phyloP scores from a whole-genome alignment of 2,888 invertebrate genomes.

The Chalcis sispes region DNA sequence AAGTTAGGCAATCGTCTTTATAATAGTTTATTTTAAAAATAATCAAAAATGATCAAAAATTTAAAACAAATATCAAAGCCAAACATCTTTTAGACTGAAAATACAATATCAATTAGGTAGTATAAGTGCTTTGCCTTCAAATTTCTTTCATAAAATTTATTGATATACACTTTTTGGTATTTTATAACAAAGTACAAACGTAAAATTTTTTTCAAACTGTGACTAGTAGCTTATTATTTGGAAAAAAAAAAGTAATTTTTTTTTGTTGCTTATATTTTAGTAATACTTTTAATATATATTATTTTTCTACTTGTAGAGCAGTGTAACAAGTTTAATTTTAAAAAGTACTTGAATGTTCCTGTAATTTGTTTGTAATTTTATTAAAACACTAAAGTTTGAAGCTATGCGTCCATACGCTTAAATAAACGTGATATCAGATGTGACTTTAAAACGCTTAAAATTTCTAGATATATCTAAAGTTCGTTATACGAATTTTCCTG shows the following conservation, averaged over 20 bases:
- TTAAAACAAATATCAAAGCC: slow-evolving; percentile 31
- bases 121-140: slow-evolving; percentile 20
- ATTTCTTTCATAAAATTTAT: background rate
- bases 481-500: slow-evolving; percentile 22
- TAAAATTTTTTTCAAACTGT: slow-evolving; percentile 13
- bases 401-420: slow-evolving; percentile 50
- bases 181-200: slow-evolving; percentile 40
- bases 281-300: too few species aligned
- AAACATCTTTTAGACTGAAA: slow-evolving; percentile 36
- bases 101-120: slow-evolving; percentile 25
- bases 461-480: slow-evolving; percentile 35
- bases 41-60: slow-evolving; percentile 4
- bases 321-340: slow-evolving; percentile 1
- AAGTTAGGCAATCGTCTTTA: background rate
- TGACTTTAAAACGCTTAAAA: slow-evolving; percentile 55
- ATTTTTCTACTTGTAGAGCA: slow-evolving; percentile 14
- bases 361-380: slow-evolving; percentile 24
- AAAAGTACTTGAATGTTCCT: slow-evolving; percentile 50
- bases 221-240: background rate
- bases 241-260: background rate
- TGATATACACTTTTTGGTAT: slow-evolving; percentile 25
- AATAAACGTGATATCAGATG: slow-evolving; percentile 54
- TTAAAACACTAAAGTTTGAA: slow-evolving; percentile 37
- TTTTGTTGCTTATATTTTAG: too few species aligned
- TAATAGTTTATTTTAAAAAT: background rate